Conservation (phyloP, 2,797 vertebrate genomes). For the Ciconia nigra region DNA sequence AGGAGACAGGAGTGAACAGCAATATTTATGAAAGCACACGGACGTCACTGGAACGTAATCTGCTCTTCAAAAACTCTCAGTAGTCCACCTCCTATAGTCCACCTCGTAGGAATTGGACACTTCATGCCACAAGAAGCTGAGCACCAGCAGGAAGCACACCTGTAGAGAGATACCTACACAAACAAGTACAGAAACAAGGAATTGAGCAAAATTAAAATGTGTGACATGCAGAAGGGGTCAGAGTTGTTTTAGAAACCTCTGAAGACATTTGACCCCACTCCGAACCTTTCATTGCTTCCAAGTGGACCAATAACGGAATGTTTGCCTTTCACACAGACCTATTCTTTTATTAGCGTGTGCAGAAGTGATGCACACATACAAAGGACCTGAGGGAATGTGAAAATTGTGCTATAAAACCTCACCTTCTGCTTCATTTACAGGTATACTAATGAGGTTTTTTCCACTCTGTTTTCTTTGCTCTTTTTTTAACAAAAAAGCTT, state of each 20-base stretch:
- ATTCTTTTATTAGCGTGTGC: background rate
- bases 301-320: background rate
- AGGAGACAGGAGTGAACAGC: background rate
- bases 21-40: background rate
- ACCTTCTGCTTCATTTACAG: background rate
- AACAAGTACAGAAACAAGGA: background rate
- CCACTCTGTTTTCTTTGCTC: background rate
- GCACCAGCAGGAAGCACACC: background rate
- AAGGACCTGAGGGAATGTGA: background rate
- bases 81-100: background rate
- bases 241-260: background rate
- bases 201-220: background rate
- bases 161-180: background rate
- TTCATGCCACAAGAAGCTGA: background rate
- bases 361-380: background rate
- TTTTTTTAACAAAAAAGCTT: background rate
- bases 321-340: background rate
- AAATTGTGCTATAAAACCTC: background rate
- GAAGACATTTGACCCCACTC: background rate
- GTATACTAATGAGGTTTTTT: background rate
- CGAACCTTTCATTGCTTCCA: background rate
- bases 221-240: fast-evolving
- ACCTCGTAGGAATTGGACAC: background rate
- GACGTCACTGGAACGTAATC: fast-evolving
- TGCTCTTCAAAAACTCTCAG: background rate